phyloP scores from a whole-genome alignment of 2,797 vertebrate genomes.

The Takifugu rubripes region DNA sequence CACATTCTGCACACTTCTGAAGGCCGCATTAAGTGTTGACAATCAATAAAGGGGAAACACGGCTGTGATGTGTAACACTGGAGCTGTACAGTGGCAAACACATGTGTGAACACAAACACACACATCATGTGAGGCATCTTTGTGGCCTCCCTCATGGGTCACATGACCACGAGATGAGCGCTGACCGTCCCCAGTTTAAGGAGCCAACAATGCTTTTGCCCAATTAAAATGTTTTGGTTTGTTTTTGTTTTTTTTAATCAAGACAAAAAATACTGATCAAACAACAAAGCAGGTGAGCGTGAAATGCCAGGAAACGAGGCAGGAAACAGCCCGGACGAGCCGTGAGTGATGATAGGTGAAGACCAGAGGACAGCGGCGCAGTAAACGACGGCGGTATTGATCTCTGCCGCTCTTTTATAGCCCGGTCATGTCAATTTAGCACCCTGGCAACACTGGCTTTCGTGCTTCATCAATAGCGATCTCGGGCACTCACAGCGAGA shows the following conservation, averaged over 20 bases:
- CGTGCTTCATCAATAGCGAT: conserved; percentile 61
- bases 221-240: background rate
- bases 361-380: conserved; percentile 16
- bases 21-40: too few species aligned
- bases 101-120: conserved; percentile 1
- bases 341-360: conserved; percentile 18
- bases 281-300: too few species aligned
- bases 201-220: conserved; percentile 1
- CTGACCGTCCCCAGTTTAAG: conserved; percentile 1
- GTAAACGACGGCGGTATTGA: conserved; percentile 67
- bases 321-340: background rate
- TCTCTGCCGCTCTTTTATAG: conserved; percentile 60
- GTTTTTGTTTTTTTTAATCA: background rate
- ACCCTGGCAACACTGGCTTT: conserved; percentile 61
- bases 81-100: too few species aligned
- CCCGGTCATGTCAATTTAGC: conserved; percentile 69
- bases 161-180: conserved; percentile 27
- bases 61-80: too few species aligned
- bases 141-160: conserved; percentile 20
- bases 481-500: conserved; percentile 42
- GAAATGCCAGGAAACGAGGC: background rate
- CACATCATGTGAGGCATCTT: conserved; percentile 25
- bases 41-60: too few species aligned
- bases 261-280: background rate
- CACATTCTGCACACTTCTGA: too few species aligned